A percentile compares a stretch with the other conserved stretches of the same genome.
These are phyloP conservation scores for Whitmania pigra DNA, from an alignment of 1,140 invertebrate species.

Conservation along the genomic window DNA sequence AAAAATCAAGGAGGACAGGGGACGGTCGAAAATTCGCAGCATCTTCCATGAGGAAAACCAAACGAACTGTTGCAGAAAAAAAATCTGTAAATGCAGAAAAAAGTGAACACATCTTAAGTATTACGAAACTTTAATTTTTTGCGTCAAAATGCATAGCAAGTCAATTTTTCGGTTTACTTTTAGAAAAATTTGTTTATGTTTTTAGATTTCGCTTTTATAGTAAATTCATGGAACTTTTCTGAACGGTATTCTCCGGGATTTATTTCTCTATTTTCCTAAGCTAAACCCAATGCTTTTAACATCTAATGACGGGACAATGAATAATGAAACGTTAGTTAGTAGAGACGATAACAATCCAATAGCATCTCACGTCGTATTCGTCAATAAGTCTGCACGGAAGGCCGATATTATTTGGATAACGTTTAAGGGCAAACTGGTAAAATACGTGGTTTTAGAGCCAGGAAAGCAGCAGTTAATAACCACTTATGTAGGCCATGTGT, in stretches of 20 bases:
- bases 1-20: too few species aligned
- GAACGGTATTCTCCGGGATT: not conserved
- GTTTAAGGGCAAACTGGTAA: not conserved
- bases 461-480: too few species aligned
- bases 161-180: too few species aligned
- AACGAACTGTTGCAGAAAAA: too few species aligned
- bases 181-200: too few species aligned
- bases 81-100: too few species aligned
- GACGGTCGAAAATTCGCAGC: too few species aligned
- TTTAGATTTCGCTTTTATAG: not conserved
- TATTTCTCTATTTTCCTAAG: not conserved
- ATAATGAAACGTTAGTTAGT: not conserved
- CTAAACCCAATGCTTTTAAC: not conserved
- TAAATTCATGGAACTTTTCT: not conserved
- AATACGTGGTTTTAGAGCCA: too few species aligned
- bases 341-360: not conserved
- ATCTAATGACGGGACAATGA: not conserved
- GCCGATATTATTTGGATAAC: not conserved
- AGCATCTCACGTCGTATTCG: not conserved
- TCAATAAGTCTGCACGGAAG: not conserved
- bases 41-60: too few species aligned
- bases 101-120: too few species aligned
- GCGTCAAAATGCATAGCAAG: too few species aligned
- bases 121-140: too few species aligned
- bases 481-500: not conserved